phyloP scores from a whole-genome alignment of 2,797 vertebrate genomes.

The Esox masquinongy region DNA sequence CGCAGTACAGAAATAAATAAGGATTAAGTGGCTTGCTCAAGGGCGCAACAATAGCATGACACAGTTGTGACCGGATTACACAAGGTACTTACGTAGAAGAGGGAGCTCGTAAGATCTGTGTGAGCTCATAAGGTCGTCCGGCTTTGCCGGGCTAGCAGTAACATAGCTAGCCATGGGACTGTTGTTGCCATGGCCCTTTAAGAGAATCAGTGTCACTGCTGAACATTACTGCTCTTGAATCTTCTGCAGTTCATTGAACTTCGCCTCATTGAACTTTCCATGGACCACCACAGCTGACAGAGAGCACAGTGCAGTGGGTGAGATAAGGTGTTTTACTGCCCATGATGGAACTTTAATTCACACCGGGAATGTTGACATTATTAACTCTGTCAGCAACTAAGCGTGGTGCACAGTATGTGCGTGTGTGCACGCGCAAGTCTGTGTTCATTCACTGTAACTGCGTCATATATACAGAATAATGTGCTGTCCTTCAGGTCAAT shows the following conservation, averaged over 20 bases:
- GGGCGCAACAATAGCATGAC: too few species aligned
- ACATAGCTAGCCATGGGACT: background rate
- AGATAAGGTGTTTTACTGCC: background rate
- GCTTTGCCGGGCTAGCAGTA: background rate
- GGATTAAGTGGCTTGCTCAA: too few species aligned
- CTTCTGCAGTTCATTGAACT: background rate
- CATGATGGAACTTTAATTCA: background rate
- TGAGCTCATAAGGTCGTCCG: background rate
- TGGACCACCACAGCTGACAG: background rate
- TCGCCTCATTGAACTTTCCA: background rate
- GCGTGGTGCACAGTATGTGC: background rate
- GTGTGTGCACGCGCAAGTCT: background rate
- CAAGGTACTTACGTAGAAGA: too few species aligned
- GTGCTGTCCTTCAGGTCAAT: constrained; percentile 13
- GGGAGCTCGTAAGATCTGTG: too few species aligned
- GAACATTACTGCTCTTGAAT: background rate
- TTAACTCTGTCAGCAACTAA: background rate
- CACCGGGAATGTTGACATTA: background rate
- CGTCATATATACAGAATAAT: background rate
- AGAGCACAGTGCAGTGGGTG: background rate
- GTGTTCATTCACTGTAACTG: background rate
- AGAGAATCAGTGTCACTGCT: background rate
- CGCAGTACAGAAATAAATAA: too few species aligned
- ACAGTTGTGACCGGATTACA: too few species aligned
- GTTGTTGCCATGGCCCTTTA: background rate